Percentiles rank a stretch among this genome's conserved stretches.
These are phyloP conservation scores for Agriopis marginaria DNA, from an alignment of 2,888 invertebrate species.

Conservation along the genomic window DNA sequence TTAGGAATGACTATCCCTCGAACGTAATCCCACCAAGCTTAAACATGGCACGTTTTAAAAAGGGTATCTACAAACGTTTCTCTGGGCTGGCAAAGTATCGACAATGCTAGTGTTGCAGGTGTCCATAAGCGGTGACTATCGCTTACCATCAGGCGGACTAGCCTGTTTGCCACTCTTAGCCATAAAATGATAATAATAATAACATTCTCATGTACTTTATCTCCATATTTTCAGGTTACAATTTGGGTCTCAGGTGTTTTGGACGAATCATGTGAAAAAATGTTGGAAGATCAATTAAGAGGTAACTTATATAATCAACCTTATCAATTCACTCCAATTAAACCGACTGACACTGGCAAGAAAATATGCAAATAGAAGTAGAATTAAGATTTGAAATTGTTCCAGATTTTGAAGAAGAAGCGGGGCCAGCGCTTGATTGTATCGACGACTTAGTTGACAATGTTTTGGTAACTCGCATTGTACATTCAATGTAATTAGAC, in stretches of 20 bases:
- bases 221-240: slow-evolving; percentile 58
- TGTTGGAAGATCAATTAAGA: slow-evolving; percentile 68
- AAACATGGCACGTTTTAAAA: no score
- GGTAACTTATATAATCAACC: slow-evolving; percentile 53
- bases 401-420: slow-evolving; percentile 75
- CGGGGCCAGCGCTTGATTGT: slow-evolving; percentile 72
- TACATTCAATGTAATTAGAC: neutral
- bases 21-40: no score
- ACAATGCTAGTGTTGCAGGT: no score
- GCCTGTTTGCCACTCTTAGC: no score
- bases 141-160: no score
- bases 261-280: slow-evolving; percentile 61
- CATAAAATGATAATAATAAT: no score
- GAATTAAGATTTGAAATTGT: slow-evolving; percentile 16
- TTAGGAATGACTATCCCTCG: no score
- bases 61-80: no score
- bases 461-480: slow-evolving; percentile 59
- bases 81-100: no score
- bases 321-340: neutral
- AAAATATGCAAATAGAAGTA: neutral
- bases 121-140: no score
- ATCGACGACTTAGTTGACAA: slow-evolving; percentile 67
- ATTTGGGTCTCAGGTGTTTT: slow-evolving; percentile 71
- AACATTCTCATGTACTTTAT: neutral
- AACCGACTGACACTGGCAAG: neutral